phyloP scores from a whole-genome alignment of 2,113 vertebrate genomes.

The Rhea americana region DNA sequence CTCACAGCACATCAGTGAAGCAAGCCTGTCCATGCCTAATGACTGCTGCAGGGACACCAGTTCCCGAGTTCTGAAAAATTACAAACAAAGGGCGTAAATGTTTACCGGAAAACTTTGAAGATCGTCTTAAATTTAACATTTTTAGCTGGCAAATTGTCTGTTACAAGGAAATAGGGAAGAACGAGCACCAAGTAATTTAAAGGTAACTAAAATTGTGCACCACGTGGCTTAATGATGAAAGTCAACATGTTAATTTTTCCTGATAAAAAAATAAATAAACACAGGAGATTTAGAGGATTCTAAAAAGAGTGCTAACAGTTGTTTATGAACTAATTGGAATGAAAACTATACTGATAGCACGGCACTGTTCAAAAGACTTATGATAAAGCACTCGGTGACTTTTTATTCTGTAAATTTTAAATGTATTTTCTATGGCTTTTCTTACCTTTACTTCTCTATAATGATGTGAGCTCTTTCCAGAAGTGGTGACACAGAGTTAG shows the following conservation, averaged over 20 bases:
- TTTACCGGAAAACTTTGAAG: neutral
- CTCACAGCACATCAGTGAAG: conserved; percentile 19
- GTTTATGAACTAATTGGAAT: neutral
- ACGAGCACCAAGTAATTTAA: neutral
- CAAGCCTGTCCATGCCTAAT: conserved; percentile 6
- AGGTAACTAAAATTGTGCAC: neutral
- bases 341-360: neutral
- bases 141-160: neutral
- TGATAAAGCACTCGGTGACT: neutral
- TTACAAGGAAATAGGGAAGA: neutral
- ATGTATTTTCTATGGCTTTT: neutral
- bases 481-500: neutral
- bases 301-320: neutral
- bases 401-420: neutral
- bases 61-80: neutral
- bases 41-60: neutral
- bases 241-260: neutral
- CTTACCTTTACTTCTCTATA: neutral
- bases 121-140: neutral
- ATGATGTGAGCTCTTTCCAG: neutral
- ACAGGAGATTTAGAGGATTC: neutral
- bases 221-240: neutral
- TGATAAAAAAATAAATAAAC: neutral
- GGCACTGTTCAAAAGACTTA: neutral
- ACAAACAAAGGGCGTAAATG: neutral